Conservation (phyloP, 2,888 invertebrate species). For the Zygothrica quintamaculata region DNA sequence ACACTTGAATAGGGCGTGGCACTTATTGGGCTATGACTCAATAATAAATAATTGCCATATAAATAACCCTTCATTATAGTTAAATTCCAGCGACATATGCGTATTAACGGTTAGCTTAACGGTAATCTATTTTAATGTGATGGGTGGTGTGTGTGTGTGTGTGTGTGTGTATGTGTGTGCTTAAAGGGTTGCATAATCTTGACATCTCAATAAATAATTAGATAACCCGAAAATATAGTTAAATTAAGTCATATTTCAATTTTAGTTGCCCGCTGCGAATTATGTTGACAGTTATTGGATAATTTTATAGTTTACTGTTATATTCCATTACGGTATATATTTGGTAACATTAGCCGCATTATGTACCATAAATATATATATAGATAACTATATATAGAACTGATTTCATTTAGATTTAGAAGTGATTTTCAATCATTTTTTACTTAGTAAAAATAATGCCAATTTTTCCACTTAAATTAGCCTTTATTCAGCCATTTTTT, state of each 20-base stretch:
- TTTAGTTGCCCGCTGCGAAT: slow-evolving; percentile 1
- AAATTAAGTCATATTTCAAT: slow-evolving; percentile 21
- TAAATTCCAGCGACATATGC: slow-evolving; percentile 41
- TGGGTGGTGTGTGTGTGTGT: slow-evolving; percentile 6
- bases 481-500: no score
- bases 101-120: slow-evolving; percentile 28
- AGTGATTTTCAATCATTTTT: no score
- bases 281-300: no score
- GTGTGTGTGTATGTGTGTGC: slow-evolving; percentile 2
- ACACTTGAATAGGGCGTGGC: no score
- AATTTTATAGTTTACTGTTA: no score
- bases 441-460: no score
- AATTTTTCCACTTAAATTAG: no score
- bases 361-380: no score
- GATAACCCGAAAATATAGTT: slow-evolving; percentile 22
- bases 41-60: slow-evolving; percentile 57
- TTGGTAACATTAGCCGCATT: no score
- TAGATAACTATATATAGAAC: no score
- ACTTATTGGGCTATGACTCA: slow-evolving; percentile 49
- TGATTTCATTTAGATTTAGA: no score
- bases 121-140: slow-evolving; percentile 25
- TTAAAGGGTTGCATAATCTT: slow-evolving; percentile 18
- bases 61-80: slow-evolving; percentile 50
- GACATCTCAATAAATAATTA: slow-evolving; percentile 45
- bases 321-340: no score